Evolutionary conservation across 1,140 invertebrate species (phyloP), one percentile per base, ranked within the genome.

Genomic region (Stenopsyche tienmushanensis): DNA sequence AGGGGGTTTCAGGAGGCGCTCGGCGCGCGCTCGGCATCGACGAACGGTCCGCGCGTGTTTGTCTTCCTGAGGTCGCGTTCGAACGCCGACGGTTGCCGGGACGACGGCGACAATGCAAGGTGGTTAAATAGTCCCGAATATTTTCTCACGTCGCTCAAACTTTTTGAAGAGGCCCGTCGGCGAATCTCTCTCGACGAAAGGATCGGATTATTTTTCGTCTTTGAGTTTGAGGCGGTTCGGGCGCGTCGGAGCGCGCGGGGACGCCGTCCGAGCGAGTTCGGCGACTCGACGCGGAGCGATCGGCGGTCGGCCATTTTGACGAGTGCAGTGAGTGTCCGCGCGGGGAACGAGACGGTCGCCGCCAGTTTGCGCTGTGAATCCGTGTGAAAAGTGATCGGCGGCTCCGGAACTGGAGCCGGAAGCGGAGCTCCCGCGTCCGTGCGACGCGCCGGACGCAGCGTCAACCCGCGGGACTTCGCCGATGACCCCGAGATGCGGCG

Each of bases 271-370:
- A 21, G 13, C n/a, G 44, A 41, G 34, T 44, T 42, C 29, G 29
- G 25, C 15, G 24, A 58, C 34, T 26, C 21, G 24, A 26, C 47
- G 65, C 68, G 68, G 68, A 70, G 68, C 57, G 64, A 66, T 57
- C 64, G 39, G 21, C 24, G n/a, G 54, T 45, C 69, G 69, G 69
- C 69, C 69, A 70, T 70, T 67, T 70, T 70, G 69, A 58, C 67
- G 62, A 52, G 17, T 66, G 62, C 62, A 67, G 64, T 66, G 34
- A 54, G 62, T 47, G 62, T 64, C n/a, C 7, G 62, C 50, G 62
- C 17, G 50, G 26, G 8, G 50, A 10, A 1, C 44, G 45, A 9
- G 26, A 23, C 2, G 26, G 47, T 15, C 49, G 60, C 45, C n/a
- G n/a, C n/a, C n/a, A n/a, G n/a, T n/a, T n/a, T n/a, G n/a, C n/a